Base-by-base conservation (phyloP, 2,888 invertebrate species). In the Ormyrus labotus region DNA sequence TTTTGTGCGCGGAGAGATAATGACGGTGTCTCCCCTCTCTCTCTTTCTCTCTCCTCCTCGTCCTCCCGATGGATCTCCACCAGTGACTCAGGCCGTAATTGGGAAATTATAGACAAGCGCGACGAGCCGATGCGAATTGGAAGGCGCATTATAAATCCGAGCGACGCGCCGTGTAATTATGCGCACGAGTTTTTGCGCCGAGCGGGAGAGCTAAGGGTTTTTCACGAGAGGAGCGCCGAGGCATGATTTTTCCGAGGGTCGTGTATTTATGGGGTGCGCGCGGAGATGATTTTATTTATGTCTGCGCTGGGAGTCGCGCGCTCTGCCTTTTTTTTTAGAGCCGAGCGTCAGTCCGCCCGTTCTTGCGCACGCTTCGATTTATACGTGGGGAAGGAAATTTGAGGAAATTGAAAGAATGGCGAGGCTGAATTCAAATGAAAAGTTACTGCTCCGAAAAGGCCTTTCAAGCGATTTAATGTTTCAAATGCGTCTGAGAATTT, bases 81-180 rank as follows among this genome's bases (percentile, higher is more conserved):
- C 81, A 77, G 82, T 85, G 85, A 85, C 81, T 85, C 85, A 84
- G 81, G 76, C 57, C 79, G 81, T 85, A 85, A 85, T 85, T 84
- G 84, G 83, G 83, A 82, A 84, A 84, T 85, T 82, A 82, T 80
- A 78, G 71, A 61, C 71, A 68, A 45, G 34, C 11, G 64, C 53
- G 48, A 8, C 45, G 47, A 11, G 45, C 50, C 61, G 19, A 68
- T 57, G 68, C 60, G 60, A 67, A 67, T 67, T 67, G 58, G 67
- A 75, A 51, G 60, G 47, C 51, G 48, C 48, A 19, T 45, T 61
- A 68, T 69, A 64, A 72, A 72, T 63, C 55, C 72, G 45, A 48
- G 69, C 19, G 67, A 13, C 47, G 51, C 13, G 75, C 58, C 58
- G 69, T 76, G 76, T 76, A 76, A 76, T 76, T 76, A 76, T 19